These are phyloP conservation scores for Ceuthmochares aereus DNA, from an alignment of 2,113 vertebrate genomes.

Conservation along the genomic window DNA sequence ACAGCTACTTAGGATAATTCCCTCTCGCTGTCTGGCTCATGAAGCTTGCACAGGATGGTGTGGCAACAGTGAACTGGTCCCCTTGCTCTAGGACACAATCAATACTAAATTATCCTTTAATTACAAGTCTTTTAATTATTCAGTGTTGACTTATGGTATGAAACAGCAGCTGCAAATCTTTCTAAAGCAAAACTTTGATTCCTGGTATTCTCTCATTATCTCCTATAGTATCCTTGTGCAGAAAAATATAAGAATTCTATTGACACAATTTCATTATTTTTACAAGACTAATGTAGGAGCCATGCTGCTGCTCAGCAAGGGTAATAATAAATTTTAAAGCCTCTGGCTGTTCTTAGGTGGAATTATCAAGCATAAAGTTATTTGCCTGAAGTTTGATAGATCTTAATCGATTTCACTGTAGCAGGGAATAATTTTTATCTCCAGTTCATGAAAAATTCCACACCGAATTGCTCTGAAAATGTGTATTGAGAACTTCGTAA, in stretches of 20 bases:
- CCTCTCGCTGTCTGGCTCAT: background rate
- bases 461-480: background rate
- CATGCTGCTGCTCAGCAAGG: background rate
- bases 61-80: background rate
- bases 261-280: conserved; percentile 46
- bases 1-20: conserved; percentile 28
- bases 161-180: conserved; percentile 61
- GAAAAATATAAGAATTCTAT: conserved; percentile 20
- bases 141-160: conserved; percentile 72
- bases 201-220: background rate
- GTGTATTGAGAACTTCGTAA: background rate
- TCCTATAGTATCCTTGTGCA: background rate
- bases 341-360: conserved; percentile 4
- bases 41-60: background rate
- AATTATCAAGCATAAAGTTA: background rate
- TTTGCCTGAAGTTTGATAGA: conserved; percentile 43
- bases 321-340: conserved; percentile 44
- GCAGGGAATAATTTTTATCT: background rate
- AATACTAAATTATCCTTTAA: conserved; percentile 82
- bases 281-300: conserved; percentile 19
- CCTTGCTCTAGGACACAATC: conserved; percentile 74
- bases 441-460: background rate
- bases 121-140: conserved; percentile 83
- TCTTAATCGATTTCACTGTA: conserved; percentile 17
- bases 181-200: conserved; percentile 30